Percentiles rank a stretch among this genome's conserved stretches.
Conservation (phyloP, 2,113 vertebrate genomes). For the Todiramphus chloris region DNA sequence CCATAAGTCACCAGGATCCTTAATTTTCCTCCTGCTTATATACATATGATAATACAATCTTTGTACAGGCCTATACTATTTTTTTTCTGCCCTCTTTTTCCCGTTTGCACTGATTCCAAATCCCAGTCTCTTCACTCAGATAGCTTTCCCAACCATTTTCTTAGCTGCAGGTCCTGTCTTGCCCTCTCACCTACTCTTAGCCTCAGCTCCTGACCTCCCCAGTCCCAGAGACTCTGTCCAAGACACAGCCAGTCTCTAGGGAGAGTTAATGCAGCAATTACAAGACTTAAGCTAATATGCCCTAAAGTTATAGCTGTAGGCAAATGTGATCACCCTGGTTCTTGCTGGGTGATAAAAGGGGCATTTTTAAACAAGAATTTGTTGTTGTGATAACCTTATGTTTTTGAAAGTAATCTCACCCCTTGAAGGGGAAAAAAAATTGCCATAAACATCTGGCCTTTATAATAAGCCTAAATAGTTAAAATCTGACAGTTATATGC, state of each 20-base stretch:
- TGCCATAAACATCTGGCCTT: conserved; percentile 8
- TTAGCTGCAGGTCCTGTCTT: not conserved
- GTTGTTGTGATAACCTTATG: not conserved
- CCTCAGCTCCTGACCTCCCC: not conserved
- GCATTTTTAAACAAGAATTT: not conserved
- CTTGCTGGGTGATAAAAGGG: not conserved
- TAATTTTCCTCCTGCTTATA: not conserved
- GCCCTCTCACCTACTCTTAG: not conserved
- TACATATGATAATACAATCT: fast-evolving
- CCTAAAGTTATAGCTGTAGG: not conserved
- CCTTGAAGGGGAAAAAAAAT: not conserved
- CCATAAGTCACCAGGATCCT: not conserved
- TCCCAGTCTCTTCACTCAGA: not conserved
- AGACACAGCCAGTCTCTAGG: not conserved
- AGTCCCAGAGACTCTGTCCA: not conserved
- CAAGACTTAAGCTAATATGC: not conserved
- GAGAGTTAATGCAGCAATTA: not conserved
- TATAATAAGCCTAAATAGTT: conserved; percentile 11
- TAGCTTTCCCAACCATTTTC: not conserved
- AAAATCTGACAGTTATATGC: conserved; percentile 12
- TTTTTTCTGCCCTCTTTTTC: not conserved
- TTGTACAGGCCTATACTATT: fast-evolving
- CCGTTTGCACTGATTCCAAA: not conserved
- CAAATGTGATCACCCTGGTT: not conserved
- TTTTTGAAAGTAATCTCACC: not conserved